phyloP scores from a whole-genome alignment of 2,797 vertebrate genomes.

The Phoebastria nigripes region DNA sequence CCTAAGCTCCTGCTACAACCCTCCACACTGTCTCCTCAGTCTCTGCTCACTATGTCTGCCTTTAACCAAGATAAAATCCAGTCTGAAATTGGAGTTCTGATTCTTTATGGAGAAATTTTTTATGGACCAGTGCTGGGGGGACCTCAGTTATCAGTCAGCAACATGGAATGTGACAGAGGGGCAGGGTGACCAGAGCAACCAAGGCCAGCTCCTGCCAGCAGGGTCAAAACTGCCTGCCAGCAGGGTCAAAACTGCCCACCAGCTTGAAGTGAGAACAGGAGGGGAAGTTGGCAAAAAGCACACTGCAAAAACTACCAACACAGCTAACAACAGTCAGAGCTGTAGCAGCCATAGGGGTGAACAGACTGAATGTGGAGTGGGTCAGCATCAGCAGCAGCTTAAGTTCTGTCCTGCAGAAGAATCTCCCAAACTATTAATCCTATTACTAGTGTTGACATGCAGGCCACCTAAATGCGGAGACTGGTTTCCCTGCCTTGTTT shows the following conservation, averaged over 20 bases:
- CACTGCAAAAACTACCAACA: neutral
- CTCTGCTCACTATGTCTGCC: neutral
- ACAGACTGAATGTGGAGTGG: neutral
- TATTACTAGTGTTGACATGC: neutral
- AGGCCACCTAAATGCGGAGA: neutral
- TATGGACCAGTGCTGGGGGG: neutral
- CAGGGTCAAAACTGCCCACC: neutral
- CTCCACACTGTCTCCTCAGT: neutral
- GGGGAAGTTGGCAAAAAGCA: neutral
- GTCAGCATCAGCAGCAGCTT: neutral
- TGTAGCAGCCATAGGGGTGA: neutral
- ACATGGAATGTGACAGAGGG: neutral
- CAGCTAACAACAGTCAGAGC: neutral
- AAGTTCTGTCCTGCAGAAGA: neutral
- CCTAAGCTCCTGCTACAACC: neutral
- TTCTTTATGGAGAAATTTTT: neutral
- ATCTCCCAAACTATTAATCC: neutral
- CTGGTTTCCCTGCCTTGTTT: neutral
- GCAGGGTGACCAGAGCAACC: neutral
- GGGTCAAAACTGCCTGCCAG: neutral
- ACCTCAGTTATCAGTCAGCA: neutral
- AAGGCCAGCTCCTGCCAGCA: neutral
- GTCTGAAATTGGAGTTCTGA: neutral
- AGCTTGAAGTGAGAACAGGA: neutral
- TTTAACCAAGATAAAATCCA: neutral